Conservation (phyloP, 2,797 vertebrate genomes). For the Oreochromis grahami region DNA sequence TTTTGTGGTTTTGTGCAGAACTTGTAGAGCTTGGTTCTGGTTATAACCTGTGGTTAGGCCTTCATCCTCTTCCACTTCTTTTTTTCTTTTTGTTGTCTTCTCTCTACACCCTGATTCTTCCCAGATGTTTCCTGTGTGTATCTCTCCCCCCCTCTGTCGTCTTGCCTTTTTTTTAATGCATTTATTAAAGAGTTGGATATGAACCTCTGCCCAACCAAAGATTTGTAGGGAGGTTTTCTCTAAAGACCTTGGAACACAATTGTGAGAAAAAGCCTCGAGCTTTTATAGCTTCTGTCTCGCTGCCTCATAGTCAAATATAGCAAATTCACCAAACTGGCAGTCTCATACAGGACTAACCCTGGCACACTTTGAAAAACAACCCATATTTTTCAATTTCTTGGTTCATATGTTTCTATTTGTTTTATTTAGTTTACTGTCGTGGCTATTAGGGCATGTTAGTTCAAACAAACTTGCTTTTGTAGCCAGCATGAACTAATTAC, state of each 20-base stretch:
- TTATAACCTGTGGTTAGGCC: slow-evolving; percentile 74
- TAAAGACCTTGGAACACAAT: slow-evolving; percentile 45
- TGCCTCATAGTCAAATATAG: slow-evolving; percentile 22
- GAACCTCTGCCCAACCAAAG: slow-evolving; percentile 44
- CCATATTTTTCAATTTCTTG: neutral
- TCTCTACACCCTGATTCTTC: slow-evolving; percentile 71
- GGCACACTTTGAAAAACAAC: neutral
- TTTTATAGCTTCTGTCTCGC: slow-evolving; percentile 48
- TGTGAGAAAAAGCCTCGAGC: slow-evolving; percentile 53
- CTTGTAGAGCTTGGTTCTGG: slow-evolving; percentile 52
- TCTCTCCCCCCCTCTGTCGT: slow-evolving; percentile 20
- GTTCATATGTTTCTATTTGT: neutral
- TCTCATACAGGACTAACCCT: slow-evolving; percentile 3
- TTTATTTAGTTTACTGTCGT: slow-evolving; percentile 1
- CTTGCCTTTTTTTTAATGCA: slow-evolving; percentile 15
- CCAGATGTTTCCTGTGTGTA: slow-evolving; percentile 95
- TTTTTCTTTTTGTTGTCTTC: slow-evolving; percentile 20
- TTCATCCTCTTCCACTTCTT: slow-evolving; percentile 48
- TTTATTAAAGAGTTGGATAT: slow-evolving; percentile 54
- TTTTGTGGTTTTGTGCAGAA: slow-evolving; percentile 45
- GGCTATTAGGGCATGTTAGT: neutral
- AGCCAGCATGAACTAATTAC: neutral
- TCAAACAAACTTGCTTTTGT: neutral
- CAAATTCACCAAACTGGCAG: neutral
- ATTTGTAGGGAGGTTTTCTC: slow-evolving; percentile 55